phyloP scores from a whole-genome alignment of 2,113 vertebrate species.

The Centropus unirufus region DNA sequence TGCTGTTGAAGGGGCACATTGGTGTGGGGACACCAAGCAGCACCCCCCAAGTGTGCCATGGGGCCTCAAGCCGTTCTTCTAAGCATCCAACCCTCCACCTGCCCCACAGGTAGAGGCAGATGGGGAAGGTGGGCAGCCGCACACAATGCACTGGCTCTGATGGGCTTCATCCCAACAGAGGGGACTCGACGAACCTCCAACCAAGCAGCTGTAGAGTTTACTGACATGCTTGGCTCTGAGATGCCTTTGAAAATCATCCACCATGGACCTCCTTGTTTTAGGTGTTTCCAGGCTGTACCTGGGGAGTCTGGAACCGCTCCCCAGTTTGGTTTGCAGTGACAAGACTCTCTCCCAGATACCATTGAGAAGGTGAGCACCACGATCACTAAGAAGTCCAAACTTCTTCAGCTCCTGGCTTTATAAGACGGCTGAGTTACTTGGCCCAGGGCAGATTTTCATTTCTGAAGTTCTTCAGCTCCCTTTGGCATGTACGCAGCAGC shows the following conservation, averaged over 20 bases:
- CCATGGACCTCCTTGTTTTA: not conserved
- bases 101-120: not conserved
- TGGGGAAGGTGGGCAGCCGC: not conserved
- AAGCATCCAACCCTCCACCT: not conserved
- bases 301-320: not conserved
- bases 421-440: not conserved
- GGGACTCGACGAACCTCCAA: not conserved
- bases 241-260: not conserved
- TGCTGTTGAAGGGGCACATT: constrained; percentile 34
- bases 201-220: not conserved
- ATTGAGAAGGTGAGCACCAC: not conserved
- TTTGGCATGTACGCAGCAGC: not conserved
- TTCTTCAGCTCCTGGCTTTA: not conserved
- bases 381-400: not conserved
- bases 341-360: not conserved
- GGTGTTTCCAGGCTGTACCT: not conserved
- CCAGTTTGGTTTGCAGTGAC: not conserved
- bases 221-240: not conserved
- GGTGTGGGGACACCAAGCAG: constrained; percentile 33
- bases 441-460: not conserved
- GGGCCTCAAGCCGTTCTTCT: constrained; percentile 49
- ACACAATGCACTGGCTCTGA: not conserved
- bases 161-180: not conserved
- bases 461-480: not conserved
- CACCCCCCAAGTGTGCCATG: not conserved